Percentiles rank a stretch among this genome's conserved stretches.
Conservation (phyloP, 2,113 vertebrate species). For the Calidris pygmaea region DNA sequence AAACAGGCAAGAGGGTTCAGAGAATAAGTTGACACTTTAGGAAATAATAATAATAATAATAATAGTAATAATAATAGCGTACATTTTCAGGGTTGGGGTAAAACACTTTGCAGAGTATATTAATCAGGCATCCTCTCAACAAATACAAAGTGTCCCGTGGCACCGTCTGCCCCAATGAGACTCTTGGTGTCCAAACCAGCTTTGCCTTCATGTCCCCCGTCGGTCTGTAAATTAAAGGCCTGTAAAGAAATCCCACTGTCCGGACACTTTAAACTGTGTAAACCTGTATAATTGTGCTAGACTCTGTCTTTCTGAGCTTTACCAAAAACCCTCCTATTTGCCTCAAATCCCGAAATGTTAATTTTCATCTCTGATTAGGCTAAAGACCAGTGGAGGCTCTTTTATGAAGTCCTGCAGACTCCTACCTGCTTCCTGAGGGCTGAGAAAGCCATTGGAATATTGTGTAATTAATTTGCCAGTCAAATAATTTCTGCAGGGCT, state of each 20-base stretch:
- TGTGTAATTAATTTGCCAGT: constrained; percentile 54
- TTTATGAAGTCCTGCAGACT: constrained; percentile 32
- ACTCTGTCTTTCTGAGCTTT: background rate
- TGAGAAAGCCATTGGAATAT: constrained; percentile 3
- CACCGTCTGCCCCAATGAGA: background rate
- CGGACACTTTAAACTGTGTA: background rate
- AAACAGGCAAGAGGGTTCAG: background rate
- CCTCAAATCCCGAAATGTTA: background rate
- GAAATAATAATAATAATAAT: background rate
- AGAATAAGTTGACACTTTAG: background rate
- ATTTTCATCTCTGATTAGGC: background rate
- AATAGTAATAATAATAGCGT: background rate
- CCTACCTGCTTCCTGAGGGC: constrained; percentile 36
- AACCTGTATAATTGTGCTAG: background rate
- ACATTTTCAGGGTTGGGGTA: background rate
- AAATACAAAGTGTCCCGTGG: background rate
- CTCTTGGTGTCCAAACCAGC: background rate
- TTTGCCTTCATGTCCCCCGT: background rate
- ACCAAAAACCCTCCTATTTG: background rate
- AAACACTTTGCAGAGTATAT: background rate
- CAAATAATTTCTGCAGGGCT: constrained; percentile 47
- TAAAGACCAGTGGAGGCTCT: background rate
- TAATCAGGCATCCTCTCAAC: background rate
- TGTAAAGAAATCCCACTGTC: background rate
- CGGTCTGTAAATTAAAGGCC: background rate